Base-by-base conservation (phyloP, 2,888 invertebrate species). In the Pedicia rivosa region DNA sequence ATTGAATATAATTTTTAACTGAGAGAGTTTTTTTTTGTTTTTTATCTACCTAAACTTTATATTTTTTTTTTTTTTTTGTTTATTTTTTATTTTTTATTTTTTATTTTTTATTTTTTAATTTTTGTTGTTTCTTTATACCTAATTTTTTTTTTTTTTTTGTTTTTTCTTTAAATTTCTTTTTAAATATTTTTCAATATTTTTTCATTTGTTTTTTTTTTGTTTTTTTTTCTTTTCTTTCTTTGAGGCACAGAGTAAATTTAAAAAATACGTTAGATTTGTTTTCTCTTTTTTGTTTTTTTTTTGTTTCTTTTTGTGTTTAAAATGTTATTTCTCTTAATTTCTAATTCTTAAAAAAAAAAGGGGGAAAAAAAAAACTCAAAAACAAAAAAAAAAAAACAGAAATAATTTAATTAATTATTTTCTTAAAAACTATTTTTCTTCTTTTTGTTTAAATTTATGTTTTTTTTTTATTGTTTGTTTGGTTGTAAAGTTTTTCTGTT, bases 201-300 rank as follows among this genome's bases (percentile, higher is more conserved):
- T 32, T 32, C 20, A 32, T 20, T 32, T 13, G 14, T n/a, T 31
- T 22, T 32, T 20, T 6, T 32, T 32, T 20, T 20, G 9, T 12
- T 32, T 32, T 13, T 32, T 32, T 13, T 13, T 20, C 14, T 32
- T 32, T 32, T 32, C 20, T 20, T 20, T 20, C 20, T 20, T 32
- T 32, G 32, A 32, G 32, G 32, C 32, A 32, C 32, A 32, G 32
- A 32, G 32, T 17, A 32, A 32, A 32, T 20, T 32, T 20, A n/a
- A n/a, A n/a, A n/a, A n/a, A n/a, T n/a, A n/a, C n/a, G n/a, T n/a
- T n/a, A n/a, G n/a, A 20, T 32, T 32, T 16, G 6, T 20, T 20
- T 15, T 28, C 28, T 15, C 22, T 32, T 12, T 17, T 20, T 32
- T 32, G 10, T 16, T 16, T 7, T 27, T 9, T 27, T 31, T 31